phyloP scores from a whole-genome alignment of 2,888 invertebrate species.

The Fragum whitleyi region DNA sequence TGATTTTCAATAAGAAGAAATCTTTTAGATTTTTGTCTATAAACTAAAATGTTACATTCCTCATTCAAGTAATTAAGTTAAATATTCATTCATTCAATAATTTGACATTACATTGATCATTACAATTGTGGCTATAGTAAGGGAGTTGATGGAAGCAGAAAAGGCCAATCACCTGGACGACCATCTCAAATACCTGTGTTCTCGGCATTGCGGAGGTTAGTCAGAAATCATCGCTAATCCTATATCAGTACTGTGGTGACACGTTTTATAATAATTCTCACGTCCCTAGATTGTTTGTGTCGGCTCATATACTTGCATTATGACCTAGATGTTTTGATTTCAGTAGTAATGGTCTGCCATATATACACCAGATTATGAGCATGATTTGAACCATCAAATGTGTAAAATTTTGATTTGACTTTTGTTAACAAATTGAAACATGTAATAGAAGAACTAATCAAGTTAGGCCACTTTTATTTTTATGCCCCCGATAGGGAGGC shows the following conservation, averaged over 20 bases:
- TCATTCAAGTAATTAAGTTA: too few species aligned
- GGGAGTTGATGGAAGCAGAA: constrained; percentile 24
- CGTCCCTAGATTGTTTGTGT: constrained; percentile 46
- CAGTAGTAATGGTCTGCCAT: constrained; percentile 33
- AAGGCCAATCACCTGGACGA: constrained; percentile 37
- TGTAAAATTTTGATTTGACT: too few species aligned
- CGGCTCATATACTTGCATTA: constrained; percentile 33
- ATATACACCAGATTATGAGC: constrained; percentile 39
- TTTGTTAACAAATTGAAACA: too few species aligned
- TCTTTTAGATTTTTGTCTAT: too few species aligned
- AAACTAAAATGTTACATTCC: too few species aligned
- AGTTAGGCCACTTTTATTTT: too few species aligned
- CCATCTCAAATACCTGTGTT: constrained; percentile 77
- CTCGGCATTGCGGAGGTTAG: constrained; percentile 70
- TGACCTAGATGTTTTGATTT: constrained; percentile 36
- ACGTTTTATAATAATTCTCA: constrained; percentile 38
- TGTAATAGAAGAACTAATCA: too few species aligned
- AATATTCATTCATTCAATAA: background rate
- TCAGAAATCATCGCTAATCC: constrained; percentile 23
- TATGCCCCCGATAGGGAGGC: too few species aligned
- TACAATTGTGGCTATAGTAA: constrained; percentile 33
- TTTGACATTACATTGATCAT: constrained; percentile 2
- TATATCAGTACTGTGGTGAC: constrained; percentile 42
- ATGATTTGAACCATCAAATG: background rate
- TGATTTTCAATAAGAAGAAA: too few species aligned